Evolutionary conservation across 2,113 vertebrate species (phyloP).

Genomic region (Muntiacus muntjak): DNA sequence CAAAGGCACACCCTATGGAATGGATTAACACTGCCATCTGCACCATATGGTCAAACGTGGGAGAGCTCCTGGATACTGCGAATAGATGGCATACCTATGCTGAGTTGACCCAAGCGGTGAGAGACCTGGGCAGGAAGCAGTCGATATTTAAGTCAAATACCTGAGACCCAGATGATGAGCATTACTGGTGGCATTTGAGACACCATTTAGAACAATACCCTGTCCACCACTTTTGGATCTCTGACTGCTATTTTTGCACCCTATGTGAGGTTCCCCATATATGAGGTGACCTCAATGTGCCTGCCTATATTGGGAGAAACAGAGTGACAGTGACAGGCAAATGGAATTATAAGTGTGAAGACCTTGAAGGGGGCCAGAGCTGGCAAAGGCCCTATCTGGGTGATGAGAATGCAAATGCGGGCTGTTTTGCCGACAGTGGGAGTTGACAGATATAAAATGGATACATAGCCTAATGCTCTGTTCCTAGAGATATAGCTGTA

Average conservation of each 20-base stretch:
- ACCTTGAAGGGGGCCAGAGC: not conserved
- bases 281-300: not conserved
- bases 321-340: not conserved
- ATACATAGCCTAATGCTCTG: not conserved
- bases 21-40: not conserved
- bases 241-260: not conserved
- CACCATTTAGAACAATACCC: not conserved
- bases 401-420: not conserved
- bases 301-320: not conserved
- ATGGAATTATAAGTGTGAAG: not conserved
- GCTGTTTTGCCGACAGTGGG: not conserved
- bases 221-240: not conserved
- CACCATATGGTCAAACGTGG: not conserved
- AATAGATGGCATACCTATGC: not conserved
- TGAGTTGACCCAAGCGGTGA: not conserved
- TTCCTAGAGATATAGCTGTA: not conserved
- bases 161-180: not conserved
- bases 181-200: not conserved
- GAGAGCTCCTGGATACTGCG: not conserved
- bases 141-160: not conserved
- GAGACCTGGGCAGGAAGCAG: not conserved
- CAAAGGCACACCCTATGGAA: not conserved
- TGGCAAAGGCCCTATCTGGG: not conserved
- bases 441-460: not conserved
- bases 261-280: not conserved